Base-by-base conservation (phyloP, 2,797 vertebrate genomes). In the Micropoecilia bifurca region DNA sequence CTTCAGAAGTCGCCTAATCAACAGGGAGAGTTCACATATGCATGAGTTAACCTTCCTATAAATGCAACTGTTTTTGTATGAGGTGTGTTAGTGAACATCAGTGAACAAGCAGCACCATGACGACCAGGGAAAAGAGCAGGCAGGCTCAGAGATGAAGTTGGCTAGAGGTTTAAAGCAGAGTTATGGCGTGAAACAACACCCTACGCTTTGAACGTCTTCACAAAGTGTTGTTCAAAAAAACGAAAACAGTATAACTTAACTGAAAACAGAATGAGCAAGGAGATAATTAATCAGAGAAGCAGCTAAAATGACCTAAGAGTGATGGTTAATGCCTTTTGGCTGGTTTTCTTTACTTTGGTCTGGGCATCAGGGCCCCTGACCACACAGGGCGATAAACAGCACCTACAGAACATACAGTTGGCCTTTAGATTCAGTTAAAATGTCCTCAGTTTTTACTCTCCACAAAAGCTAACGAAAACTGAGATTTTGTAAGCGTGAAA, bases 341-440 rank as follows among this genome's bases (percentile, higher is more conserved):
- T 14, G 50, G 22, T 39, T 50, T 16, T 74, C 73, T 53, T 79
- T 18, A 4, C 57, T 75, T 63, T 74, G 71, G 18, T 36, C 20
- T 61, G 10, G 46, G 50, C 57, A 33, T 79, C 75, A 71, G 82
- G 30, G 63, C 14, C 50, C 33, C 74, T 57, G 3, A 73, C 36
- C 45, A 45, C 76, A 36, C 20, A 53, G 43, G n/a, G 28, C 41
- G 75, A 45, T n/a, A n/a, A 69, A 71, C 46, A 83, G 63, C 80
- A 73, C 36, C 73, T 45, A 41, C 18, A 63, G 39, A 50, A 79
- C 46, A 91, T 80, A 83, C 76, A 89, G 89, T 83, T 81, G 78
- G 22, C 88, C 78, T 83, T 33, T 18, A 79, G 88, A 68, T 43
- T 41, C 16, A 76, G 10, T 57, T 14, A 66, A 59, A 74, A 68